Percentiles rank a stretch among this genome's conserved stretches.
These are phyloP conservation scores for Camponotus fellah DNA, from an alignment of 2,888 invertebrate genomes.

Conservation along the genomic window DNA sequence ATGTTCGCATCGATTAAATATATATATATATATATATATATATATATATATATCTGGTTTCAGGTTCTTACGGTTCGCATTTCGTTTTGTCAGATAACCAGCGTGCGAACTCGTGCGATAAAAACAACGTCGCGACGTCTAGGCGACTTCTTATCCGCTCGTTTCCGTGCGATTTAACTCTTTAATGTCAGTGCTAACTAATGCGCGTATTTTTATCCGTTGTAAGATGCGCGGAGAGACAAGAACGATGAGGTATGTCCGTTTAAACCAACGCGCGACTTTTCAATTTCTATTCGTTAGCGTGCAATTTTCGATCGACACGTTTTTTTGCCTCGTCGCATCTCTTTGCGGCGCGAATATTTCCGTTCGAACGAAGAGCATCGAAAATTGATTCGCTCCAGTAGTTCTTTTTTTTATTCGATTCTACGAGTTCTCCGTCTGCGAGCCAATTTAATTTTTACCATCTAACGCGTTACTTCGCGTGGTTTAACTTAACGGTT, in stretches of 20 bases:
- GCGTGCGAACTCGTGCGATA: conserved; percentile 21
- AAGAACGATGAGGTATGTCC: conserved; percentile 36
- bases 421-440: neutral
- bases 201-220: conserved; percentile 44
- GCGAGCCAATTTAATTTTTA: conserved; percentile 48
- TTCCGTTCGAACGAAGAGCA: conserved; percentile 34
- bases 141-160: conserved; percentile 43
- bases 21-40: neutral
- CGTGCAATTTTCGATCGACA: conserved; percentile 39
- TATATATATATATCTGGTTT: conserved; percentile 5
- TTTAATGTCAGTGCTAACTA: conserved; percentile 51
- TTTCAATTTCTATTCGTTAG: conserved; percentile 55
- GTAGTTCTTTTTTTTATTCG: conserved; percentile 21
- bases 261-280: conserved; percentile 47
- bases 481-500: conserved; percentile 34
- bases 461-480: conserved; percentile 36
- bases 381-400: conserved; percentile 49
- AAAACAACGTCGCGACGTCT: conserved; percentile 21
- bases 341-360: conserved; percentile 38
- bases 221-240: conserved; percentile 17
- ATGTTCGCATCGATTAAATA: neutral
- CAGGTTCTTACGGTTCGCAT: conserved; percentile 4
- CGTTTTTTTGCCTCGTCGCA: neutral
- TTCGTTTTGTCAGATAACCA: conserved; percentile 17
- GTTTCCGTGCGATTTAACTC: conserved; percentile 53